Conservation (phyloP, 2,888 invertebrate genomes). For the Acheta domesticus region DNA sequence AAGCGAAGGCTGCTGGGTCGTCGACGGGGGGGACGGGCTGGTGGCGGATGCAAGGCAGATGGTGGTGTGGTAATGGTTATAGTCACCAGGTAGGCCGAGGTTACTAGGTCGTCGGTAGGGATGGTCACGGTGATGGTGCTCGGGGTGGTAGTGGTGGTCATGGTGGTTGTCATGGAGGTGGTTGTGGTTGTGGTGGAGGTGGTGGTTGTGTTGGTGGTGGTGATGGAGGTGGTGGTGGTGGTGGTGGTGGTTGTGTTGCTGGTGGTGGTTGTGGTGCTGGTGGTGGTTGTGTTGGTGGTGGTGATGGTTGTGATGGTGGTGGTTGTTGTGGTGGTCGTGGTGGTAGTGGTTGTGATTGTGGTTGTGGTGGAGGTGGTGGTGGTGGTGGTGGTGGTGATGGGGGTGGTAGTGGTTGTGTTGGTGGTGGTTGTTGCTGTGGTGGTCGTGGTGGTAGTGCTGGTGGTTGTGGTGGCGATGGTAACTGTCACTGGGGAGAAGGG, state of each 20-base stretch:
- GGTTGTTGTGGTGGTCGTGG: too few species aligned
- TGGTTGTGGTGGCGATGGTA: neutral
- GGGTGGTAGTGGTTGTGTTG: too few species aligned
- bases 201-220: neutral
- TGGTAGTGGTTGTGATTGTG: too few species aligned
- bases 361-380: neutral
- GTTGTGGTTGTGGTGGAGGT: too few species aligned
- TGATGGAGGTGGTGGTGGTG: neutral
- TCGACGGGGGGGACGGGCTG: too few species aligned
- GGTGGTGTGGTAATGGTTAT: neutral
- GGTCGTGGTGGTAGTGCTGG: neutral
- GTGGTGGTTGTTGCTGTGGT: too few species aligned
- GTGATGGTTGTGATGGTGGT: neutral
- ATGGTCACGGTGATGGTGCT: constrained; percentile 32
- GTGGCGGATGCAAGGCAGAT: too few species aligned
- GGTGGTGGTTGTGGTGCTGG: constrained; percentile 12
- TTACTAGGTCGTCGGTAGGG: constrained; percentile 36
- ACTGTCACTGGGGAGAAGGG: neutral
- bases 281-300: neutral
- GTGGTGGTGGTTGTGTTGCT: neutral
- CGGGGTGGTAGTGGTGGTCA: too few species aligned
- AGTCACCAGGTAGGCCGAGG: constrained; percentile 32
- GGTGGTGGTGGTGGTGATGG: neutral
- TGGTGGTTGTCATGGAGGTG: too few species aligned
- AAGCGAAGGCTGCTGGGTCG: too few species aligned